Conservation (phyloP, 1,140 invertebrate genomes). For the Drosophila orena region DNA sequence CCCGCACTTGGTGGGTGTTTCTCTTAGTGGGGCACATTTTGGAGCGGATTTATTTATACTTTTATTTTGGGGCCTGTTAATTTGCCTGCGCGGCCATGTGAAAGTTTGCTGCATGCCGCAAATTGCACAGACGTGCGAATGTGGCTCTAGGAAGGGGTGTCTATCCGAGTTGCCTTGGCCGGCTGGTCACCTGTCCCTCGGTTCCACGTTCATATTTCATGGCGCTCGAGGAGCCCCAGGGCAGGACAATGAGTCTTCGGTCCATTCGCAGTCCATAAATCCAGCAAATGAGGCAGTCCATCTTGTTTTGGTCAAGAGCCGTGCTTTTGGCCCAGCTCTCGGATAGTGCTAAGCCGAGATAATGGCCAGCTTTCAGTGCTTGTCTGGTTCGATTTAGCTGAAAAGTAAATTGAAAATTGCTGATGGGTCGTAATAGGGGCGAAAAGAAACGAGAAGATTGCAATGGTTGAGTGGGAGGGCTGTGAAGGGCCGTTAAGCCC, state of each 20-base stretch:
- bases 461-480: conserved; percentile 4
- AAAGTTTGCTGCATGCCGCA: conserved; percentile 76
- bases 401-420: conserved; percentile 45
- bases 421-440: conserved; percentile 2
- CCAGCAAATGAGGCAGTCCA: conserved; percentile 71
- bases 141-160: conserved; percentile 4
- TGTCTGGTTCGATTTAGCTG: conserved; percentile 37
- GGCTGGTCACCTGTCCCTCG: conserved; percentile 51
- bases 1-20: conserved; percentile 55
- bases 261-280: conserved; percentile 78
- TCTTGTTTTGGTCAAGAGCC: conserved; percentile 38
- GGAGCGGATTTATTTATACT: conserved; percentile 45
- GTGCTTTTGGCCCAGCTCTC: background rate
- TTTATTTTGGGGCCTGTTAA: conserved; percentile 48
- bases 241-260: conserved; percentile 48
- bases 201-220: conserved; percentile 57
- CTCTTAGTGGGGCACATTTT: conserved; percentile 52
- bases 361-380: conserved; percentile 37
- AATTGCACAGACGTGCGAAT: conserved; percentile 71
- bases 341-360: conserved; percentile 42
- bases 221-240: conserved; percentile 28
- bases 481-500: conserved; percentile 7
- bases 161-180: background rate
- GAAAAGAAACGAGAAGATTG: conserved; percentile 10
- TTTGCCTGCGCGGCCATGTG: conserved; percentile 67